Conservation (phyloP, 2,888 invertebrate genomes). For the Branchipolynoe longqiensis region DNA sequence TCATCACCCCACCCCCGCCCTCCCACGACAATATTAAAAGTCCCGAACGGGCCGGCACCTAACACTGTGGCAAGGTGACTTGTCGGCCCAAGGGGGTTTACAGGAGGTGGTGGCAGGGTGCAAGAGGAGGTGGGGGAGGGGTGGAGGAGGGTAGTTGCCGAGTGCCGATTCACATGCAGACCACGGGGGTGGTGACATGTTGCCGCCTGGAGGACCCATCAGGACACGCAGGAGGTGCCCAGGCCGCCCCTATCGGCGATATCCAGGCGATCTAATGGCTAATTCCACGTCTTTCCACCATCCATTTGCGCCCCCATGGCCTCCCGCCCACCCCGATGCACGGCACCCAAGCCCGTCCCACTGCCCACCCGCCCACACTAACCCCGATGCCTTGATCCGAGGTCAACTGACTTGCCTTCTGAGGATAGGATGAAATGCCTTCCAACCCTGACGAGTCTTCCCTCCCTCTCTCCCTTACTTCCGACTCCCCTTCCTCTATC, state of each 20-base stretch:
- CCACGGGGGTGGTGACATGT: slow-evolving; percentile 38
- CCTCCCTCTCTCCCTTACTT: too few relatives aligned
- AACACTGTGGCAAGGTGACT: not conserved
- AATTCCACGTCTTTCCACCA: slow-evolving; percentile 5
- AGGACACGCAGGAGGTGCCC: slow-evolving; percentile 42
- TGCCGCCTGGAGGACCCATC: slow-evolving; percentile 49
- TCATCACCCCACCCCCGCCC: too few relatives aligned
- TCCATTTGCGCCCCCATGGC: not conserved
- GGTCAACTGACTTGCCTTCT: too few relatives aligned
- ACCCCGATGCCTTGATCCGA: too few relatives aligned
- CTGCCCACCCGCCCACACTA: not conserved
- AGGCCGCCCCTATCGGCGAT: slow-evolving; percentile 21
- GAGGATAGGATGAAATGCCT: too few relatives aligned
- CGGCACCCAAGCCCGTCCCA: not conserved
- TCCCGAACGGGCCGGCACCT: not conserved
- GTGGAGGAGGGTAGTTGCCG: too few relatives aligned
- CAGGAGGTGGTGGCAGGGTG: too few relatives aligned
- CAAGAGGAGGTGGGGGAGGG: too few relatives aligned
- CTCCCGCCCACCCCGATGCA: not conserved
- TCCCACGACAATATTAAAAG: too few relatives aligned
- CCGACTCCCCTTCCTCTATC: too few relatives aligned
- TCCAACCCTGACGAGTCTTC: too few relatives aligned
- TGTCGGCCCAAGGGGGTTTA: not conserved
- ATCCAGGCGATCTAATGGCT: slow-evolving; percentile 49
- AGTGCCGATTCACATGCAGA: slow-evolving; percentile 21